A percentile compares a stretch with the other conserved stretches of the same genome.
These are phyloP conservation scores for Latrodectus hesperus DNA, from an alignment of 2,888 invertebrate genomes.

Conservation along the genomic window DNA sequence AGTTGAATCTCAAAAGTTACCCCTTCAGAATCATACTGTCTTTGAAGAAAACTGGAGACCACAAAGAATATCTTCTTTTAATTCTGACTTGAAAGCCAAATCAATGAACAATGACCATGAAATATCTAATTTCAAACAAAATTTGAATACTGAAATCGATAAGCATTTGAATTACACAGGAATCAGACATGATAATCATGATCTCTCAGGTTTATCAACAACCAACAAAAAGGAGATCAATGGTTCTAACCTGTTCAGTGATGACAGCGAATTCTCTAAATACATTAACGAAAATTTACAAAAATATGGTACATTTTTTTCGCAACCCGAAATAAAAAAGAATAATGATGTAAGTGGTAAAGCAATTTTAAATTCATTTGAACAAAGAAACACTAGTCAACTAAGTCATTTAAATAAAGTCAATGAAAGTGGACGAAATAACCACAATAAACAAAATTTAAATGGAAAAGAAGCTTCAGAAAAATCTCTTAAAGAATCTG, in stretches of 20 bases:
- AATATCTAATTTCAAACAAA: neutral
- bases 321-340: neutral
- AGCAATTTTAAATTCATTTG: no score
- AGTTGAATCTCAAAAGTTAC: neutral
- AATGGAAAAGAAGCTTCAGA: neutral
- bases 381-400: no score
- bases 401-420: neutral
- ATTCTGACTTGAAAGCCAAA: neutral
- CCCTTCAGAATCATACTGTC: conserved; percentile 13
- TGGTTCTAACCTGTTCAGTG: neutral
- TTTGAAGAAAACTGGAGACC: conserved; percentile 44
- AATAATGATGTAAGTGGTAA: neutral
- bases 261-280: neutral
- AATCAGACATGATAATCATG: neutral
- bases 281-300: neutral
- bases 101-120: neutral
- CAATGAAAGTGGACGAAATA: neutral
- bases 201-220: neutral
- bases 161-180: conserved; percentile 24
- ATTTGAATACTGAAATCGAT: neutral
- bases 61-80: conserved; percentile 9
- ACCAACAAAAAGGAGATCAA: neutral
- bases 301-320: neutral
- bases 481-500: neutral
- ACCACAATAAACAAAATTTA: neutral